Conservation (phyloP, 2,888 invertebrate species). For the Horisme vitalbata region DNA sequence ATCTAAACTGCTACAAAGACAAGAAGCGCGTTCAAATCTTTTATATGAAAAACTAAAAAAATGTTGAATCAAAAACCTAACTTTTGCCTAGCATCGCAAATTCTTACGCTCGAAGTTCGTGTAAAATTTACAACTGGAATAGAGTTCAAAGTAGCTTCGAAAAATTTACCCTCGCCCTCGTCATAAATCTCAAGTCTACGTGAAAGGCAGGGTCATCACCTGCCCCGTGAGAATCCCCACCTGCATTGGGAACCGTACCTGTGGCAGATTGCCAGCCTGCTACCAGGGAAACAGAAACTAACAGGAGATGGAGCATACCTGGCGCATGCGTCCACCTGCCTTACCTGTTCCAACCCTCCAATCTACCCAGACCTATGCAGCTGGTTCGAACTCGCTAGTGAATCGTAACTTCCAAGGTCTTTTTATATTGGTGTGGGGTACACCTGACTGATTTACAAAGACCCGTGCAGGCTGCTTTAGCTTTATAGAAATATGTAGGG, state of each 20-base stretch:
- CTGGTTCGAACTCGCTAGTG: background rate
- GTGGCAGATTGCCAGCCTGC: constrained; percentile 82
- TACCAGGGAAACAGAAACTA: constrained; percentile 64
- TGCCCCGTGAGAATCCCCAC: constrained; percentile 58
- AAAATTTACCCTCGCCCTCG: background rate
- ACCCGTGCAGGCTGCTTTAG: constrained; percentile 32
- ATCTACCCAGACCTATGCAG: constrained; percentile 42
- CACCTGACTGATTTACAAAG: constrained; percentile 42
- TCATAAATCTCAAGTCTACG: constrained; percentile 5
- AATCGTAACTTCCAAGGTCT: constrained; percentile 1
- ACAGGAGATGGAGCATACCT: constrained; percentile 62
- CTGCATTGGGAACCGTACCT: constrained; percentile 76
- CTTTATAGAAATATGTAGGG: constrained; percentile 20
- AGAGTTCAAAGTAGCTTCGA: constrained; percentile 10
- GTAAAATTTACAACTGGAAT: background rate
- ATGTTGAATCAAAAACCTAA: too few species aligned
- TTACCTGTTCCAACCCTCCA: constrained; percentile 60
- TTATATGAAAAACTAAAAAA: background rate
- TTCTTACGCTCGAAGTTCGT: too few species aligned
- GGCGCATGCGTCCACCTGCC: constrained; percentile 78
- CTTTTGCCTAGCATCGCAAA: too few species aligned
- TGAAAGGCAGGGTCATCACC: constrained; percentile 55
- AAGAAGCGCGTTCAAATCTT: constrained; percentile 10
- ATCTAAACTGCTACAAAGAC: too few species aligned
- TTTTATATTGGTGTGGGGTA: constrained; percentile 26